Conservation (phyloP, 2,888 invertebrate genomes). For the Caenorhabditis zanzibari region DNA sequence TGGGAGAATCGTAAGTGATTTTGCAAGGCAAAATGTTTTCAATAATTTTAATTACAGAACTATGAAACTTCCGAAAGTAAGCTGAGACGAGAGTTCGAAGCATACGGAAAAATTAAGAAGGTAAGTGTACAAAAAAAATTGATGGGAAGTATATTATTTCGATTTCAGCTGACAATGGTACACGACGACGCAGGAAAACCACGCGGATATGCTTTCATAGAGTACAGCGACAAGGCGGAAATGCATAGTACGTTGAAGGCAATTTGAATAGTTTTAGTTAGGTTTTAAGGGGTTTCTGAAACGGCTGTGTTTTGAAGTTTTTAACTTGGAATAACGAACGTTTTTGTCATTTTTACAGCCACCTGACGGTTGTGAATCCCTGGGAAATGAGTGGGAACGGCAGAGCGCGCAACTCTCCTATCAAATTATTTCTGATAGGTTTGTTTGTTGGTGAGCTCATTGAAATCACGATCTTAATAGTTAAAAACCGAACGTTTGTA, state of each 20-base stretch:
- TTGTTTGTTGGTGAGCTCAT: conserved; percentile 71
- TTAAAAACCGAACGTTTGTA: too few species aligned
- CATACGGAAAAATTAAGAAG: conserved; percentile 97
- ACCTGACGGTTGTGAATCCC: conserved; percentile 44
- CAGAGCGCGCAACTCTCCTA: conserved; percentile 65
- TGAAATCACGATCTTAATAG: neutral
- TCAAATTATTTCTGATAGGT: conserved; percentile 71
- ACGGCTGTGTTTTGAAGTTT: neutral
- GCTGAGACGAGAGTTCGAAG: conserved; percentile 96
- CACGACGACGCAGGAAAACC: conserved; percentile 90
- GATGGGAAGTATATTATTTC: neutral
- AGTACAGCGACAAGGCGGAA: conserved; percentile 98
- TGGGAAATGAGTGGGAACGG: conserved; percentile 62
- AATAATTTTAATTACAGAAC: conserved; percentile 88
- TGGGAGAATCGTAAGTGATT: conserved; percentile 91
- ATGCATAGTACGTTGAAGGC: conserved; percentile 95
- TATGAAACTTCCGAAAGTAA: conserved; percentile 99
- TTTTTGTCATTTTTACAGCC: conserved; percentile 47
- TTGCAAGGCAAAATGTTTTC: too few species aligned
- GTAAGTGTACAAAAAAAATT: conserved; percentile 86
- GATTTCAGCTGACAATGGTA: conserved; percentile 88
- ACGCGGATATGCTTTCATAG: conserved; percentile 98
- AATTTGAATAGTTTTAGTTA: neutral
- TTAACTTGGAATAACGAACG: neutral
- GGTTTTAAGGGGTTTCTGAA: neutral